These are phyloP conservation scores for Anthrax anthrax DNA, from an alignment of 2,888 invertebrate genomes.

Conservation along the genomic window DNA sequence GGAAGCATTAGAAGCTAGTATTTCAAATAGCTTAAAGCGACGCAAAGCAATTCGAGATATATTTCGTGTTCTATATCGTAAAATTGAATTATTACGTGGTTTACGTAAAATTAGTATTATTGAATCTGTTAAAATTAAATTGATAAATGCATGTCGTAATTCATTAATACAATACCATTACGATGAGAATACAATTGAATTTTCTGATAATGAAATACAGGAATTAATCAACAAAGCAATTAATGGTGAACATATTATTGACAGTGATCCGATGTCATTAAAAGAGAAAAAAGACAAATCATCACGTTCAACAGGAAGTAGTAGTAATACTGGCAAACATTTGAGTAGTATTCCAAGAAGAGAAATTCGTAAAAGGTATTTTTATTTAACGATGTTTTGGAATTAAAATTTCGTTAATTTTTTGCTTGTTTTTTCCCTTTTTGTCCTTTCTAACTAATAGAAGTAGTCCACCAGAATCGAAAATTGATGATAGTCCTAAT, in stretches of 20 bases:
- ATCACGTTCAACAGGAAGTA: neutral
- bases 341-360: neutral
- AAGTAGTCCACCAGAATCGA: too few species aligned
- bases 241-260: conserved; percentile 5
- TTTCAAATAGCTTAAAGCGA: neutral
- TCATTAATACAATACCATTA: conserved; percentile 3
- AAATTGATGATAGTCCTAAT: conserved; percentile 3
- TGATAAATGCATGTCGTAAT: neutral
- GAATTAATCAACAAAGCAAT: conserved; percentile 7
- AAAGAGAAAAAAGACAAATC: neutral
- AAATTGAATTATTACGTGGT: conserved; percentile 10
- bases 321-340: neutral
- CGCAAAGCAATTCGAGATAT: conserved; percentile 4
- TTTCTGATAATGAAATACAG: conserved; percentile 5
- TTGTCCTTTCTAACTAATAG: too few species aligned
- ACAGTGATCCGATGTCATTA: conserved; percentile 5
- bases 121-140: neutral
- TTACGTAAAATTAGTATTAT: conserved; percentile 7
- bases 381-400: too few species aligned
- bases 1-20: neutral
- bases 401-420: too few species aligned
- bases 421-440: neutral
- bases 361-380: conserved; percentile 1
- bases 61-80: conserved; percentile 12
- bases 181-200: conserved; percentile 7